A percentile compares a stretch with the other conserved stretches of the same genome.
Evolutionary conservation across 2,888 invertebrate species (phyloP).

Genomic region (Steromphala cineraria): DNA sequence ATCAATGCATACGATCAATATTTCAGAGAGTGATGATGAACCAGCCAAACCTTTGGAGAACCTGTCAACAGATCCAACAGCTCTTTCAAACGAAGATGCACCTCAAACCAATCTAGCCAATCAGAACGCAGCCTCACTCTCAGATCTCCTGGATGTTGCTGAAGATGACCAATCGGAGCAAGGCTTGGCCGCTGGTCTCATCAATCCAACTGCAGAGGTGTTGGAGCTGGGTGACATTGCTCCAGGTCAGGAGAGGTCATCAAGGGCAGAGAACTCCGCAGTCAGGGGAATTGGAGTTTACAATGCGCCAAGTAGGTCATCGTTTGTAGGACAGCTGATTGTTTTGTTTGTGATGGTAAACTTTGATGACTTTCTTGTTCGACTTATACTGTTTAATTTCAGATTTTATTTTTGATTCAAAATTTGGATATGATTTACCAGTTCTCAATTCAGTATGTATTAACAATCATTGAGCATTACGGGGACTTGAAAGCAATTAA

Average conservation of each 20-base stretch:
- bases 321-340: no score
- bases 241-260: background rate
- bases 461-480: no score
- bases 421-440: no score
- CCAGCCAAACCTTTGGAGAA: conserved; percentile 30
- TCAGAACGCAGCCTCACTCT: conserved; percentile 26
- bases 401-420: no score
- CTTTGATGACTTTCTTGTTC: no score
- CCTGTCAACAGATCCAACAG: conserved; percentile 5
- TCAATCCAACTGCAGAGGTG: conserved; percentile 31
- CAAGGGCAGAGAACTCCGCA: background rate
- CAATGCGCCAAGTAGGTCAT: background rate
- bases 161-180: conserved; percentile 38
- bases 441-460: no score
- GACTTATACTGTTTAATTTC: no score
- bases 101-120: conserved; percentile 5
- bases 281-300: background rate
- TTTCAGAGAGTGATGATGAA: conserved; percentile 12
- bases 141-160: conserved; percentile 38
- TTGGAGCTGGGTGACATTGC: conserved; percentile 38
- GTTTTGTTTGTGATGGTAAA: no score
- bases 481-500: no score
- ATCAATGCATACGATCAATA: background rate
- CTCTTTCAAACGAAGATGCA: background rate
- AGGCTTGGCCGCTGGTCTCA: conserved; percentile 24